Evolutionary conservation across 2,888 invertebrate species (phyloP).

Genomic region (Buathra laborator): DNA sequence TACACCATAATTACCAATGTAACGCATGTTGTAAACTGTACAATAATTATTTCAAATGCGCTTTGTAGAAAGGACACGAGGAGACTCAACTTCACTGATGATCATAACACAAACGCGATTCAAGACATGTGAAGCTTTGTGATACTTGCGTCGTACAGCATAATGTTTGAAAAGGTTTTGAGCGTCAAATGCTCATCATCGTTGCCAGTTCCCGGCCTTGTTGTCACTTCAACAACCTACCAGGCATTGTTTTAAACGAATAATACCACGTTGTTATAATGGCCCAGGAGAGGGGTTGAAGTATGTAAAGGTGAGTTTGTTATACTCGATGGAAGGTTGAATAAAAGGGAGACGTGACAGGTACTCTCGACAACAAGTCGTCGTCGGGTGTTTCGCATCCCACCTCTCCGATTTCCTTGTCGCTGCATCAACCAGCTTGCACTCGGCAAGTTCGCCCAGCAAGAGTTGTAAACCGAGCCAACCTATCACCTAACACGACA

Average conservation of each 20-base stretch:
- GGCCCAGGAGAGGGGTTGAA: background rate
- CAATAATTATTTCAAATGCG: slow-evolving; percentile 28
- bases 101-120: slow-evolving; percentile 4
- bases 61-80: slow-evolving; percentile 12
- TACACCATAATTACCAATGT: background rate
- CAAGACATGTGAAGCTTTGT: background rate
- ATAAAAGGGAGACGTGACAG: slow-evolving; percentile 25
- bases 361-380: slow-evolving; percentile 33
- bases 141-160: background rate
- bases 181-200: slow-evolving; percentile 19
- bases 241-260: slow-evolving; percentile 13
- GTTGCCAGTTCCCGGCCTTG: background rate
- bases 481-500: slow-evolving; percentile 43
- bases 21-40: background rate
- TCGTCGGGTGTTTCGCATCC: background rate
- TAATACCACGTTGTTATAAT: slow-evolving; percentile 27
- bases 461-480: slow-evolving; percentile 46
- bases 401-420: slow-evolving; percentile 15
- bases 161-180: background rate
- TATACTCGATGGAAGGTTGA: slow-evolving; percentile 8
- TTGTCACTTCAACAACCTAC: background rate
- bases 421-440: slow-evolving; percentile 2
- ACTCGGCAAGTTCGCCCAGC: slow-evolving; percentile 39
- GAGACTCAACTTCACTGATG: background rate
- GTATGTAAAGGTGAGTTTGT: background rate